These are phyloP conservation scores for Stigmatopora argus DNA, from an alignment of 2,113 vertebrate genomes.

Conservation along the genomic window DNA sequence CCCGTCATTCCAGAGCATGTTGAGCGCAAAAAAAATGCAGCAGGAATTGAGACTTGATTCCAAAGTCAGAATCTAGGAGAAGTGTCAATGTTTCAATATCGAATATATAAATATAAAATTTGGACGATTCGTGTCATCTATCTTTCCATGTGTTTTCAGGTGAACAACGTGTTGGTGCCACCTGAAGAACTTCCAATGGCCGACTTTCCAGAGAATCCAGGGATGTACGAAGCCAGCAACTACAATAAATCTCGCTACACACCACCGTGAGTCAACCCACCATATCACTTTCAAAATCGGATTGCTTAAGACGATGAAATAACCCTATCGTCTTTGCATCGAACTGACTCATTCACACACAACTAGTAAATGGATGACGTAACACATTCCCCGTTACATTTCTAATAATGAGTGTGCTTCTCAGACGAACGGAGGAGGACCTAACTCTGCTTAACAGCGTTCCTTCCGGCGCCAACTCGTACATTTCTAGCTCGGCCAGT, in stretches of 20 bases:
- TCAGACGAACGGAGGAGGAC: slow-evolving; percentile 30
- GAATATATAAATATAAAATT: too few relatives aligned
- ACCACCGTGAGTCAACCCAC: slow-evolving; percentile 55
- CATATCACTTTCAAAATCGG: background rate
- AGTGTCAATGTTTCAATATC: too few relatives aligned
- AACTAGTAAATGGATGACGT: too few relatives aligned
- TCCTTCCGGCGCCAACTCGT: slow-evolving; percentile 61
- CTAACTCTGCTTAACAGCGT: slow-evolving; percentile 24
- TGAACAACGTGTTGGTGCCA: slow-evolving; percentile 73
- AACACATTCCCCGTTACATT: background rate
- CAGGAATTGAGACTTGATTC: too few relatives aligned
- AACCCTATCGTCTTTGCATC: too few relatives aligned
- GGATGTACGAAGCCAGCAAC: slow-evolving; percentile 66
- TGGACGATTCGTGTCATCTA: background rate
- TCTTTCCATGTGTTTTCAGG: slow-evolving; percentile 52
- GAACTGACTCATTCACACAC: too few relatives aligned
- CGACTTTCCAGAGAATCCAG: slow-evolving; percentile 67
- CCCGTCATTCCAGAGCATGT: background rate
- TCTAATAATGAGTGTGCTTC: background rate
- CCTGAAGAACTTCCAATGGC: slow-evolving; percentile 52
- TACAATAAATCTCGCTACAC: slow-evolving; percentile 60
- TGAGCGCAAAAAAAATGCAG: too few relatives aligned
- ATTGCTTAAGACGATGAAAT: background rate
- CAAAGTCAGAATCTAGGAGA: too few relatives aligned
- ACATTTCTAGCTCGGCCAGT: slow-evolving; percentile 54